Evolutionary conservation across 2,797 vertebrate species (phyloP).

Genomic region (Hippoglossus hippoglossus): DNA sequence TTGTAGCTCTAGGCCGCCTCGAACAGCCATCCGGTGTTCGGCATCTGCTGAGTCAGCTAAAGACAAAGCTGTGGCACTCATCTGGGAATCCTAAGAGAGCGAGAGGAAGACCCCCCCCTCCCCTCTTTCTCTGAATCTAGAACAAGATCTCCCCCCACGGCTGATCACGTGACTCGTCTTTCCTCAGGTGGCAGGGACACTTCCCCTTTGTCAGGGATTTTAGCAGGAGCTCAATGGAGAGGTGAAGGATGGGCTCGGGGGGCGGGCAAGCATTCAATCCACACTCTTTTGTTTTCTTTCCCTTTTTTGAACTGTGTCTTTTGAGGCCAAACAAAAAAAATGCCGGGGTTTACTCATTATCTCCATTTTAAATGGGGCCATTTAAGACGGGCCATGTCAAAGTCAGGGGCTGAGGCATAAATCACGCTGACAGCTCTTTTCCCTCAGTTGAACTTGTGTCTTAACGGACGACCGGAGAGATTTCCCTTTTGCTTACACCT

Average conservation of each 20-base stretch:
- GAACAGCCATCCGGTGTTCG: conserved; percentile 20
- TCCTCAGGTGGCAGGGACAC: conserved; percentile 81
- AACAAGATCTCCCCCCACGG: conserved; percentile 20
- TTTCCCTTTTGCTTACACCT: conserved; percentile 39
- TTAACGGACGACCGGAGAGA: conserved; percentile 9
- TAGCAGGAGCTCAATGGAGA: conserved; percentile 70
- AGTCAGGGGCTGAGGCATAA: conserved; percentile 77
- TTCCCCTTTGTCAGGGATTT: conserved; percentile 83
- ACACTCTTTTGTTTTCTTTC: conserved; percentile 77
- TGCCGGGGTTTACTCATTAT: conserved; percentile 79
- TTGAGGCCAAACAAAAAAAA: conserved; percentile 78
- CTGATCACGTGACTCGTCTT: conserved; percentile 74
- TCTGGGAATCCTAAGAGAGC: conserved; percentile 55
- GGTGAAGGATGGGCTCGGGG: conserved; percentile 77
- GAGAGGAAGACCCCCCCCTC: conserved; percentile 13
- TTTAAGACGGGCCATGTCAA: conserved; percentile 76
- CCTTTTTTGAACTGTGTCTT: conserved; percentile 61
- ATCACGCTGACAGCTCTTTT: conserved; percentile 71
- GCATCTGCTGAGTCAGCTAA: conserved; percentile 66
- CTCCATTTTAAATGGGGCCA: conserved; percentile 73
- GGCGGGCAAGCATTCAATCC: conserved; percentile 75
- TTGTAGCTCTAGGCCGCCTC: conserved; percentile 10
- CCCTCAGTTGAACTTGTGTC: conserved; percentile 74
- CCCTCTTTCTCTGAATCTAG: conserved; percentile 15
- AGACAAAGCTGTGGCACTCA: conserved; percentile 50